phyloP scores from a whole-genome alignment of 2,797 vertebrate species.

The Ctenochaetus hawaiiensis region DNA sequence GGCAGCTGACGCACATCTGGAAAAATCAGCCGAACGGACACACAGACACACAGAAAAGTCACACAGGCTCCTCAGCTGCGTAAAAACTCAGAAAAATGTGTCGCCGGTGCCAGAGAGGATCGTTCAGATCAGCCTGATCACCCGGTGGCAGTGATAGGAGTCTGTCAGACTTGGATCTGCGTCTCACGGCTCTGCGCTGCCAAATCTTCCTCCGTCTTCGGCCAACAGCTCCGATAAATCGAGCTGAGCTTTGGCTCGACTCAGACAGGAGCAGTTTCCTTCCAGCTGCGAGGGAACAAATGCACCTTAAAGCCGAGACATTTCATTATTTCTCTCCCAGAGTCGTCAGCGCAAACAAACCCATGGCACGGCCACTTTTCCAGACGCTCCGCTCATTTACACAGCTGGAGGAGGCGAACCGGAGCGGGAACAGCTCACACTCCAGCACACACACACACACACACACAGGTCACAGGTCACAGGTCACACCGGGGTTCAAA shows the following conservation, averaged over 20 bases:
- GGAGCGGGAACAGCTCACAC: neutral
- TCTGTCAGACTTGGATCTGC: constrained; percentile 21
- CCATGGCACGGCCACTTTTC: too few relatives aligned
- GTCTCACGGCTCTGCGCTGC: neutral
- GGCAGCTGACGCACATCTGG: constrained; percentile 23
- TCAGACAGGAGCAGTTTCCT: constrained; percentile 33
- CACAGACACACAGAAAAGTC: neutral
- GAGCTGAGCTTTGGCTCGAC: neutral
- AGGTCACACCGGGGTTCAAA: neutral
- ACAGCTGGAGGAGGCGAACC: neutral
- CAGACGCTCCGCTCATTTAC: too few relatives aligned
- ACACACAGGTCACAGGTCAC: neutral
- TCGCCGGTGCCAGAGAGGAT: neutral
- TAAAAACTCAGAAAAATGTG: constrained; percentile 24
- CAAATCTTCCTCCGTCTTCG: neutral
- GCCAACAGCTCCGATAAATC: constrained; percentile 41
- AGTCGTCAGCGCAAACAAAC: too few relatives aligned
- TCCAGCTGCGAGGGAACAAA: constrained; percentile 36
- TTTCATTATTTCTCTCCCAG: neutral
- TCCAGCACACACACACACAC: neutral
- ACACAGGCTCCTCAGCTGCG: neutral
- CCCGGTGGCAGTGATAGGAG: neutral
- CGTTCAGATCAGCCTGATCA: constrained; percentile 1
- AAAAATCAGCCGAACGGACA: constrained; percentile 20
- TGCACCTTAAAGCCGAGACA: neutral